phyloP scores from a whole-genome alignment of 2,888 invertebrate species.

The Uropetala carovei region DNA sequence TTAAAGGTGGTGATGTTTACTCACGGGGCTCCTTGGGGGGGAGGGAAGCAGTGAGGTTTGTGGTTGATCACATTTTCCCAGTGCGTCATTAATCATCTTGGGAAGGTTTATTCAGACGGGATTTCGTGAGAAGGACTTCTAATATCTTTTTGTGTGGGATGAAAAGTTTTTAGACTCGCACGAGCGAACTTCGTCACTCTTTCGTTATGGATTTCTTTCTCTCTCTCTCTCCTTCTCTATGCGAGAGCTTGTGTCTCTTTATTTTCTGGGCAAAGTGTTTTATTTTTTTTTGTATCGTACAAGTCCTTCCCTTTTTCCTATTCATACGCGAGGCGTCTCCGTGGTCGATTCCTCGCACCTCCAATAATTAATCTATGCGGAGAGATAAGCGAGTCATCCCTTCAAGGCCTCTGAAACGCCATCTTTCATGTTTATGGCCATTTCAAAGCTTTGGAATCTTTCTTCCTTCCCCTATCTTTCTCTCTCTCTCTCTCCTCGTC shows the following conservation, averaged over 20 bases:
- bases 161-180: constrained; percentile 52
- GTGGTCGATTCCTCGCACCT: constrained; percentile 39
- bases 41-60: too few species aligned
- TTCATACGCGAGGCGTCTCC: constrained; percentile 26
- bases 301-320: background rate
- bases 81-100: constrained; percentile 50
- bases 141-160: constrained; percentile 22
- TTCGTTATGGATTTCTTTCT: constrained; percentile 34
- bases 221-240: background rate
- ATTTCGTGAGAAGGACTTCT: constrained; percentile 57
- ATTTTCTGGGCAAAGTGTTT: constrained; percentile 24
- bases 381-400: constrained; percentile 52
- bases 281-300: background rate
- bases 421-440: constrained; percentile 44
- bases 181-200: constrained; percentile 61
- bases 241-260: background rate
- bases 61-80: constrained; percentile 44
- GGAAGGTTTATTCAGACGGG: constrained; percentile 3
- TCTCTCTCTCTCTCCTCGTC: background rate
- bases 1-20: constrained; percentile 55
- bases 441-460: background rate
- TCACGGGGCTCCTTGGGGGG: constrained; percentile 38
- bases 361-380: constrained; percentile 60
- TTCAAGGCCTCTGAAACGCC: constrained; percentile 34
- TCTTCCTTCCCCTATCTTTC: background rate